Conservation (phyloP, 2,113 vertebrate genomes). For the Aythya baeri region DNA sequence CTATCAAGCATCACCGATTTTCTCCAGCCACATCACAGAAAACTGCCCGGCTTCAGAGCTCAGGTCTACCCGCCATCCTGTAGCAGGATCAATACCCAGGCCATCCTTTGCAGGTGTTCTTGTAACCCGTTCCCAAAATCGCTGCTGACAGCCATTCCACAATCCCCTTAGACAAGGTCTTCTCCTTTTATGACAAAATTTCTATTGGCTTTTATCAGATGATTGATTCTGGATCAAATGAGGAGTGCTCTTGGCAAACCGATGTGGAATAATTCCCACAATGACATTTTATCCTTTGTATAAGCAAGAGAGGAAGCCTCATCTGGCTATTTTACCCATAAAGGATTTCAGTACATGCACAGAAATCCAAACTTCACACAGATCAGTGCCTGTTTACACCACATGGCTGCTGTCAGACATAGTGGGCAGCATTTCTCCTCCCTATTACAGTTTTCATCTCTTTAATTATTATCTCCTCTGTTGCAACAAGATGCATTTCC, state of each 20-base stretch:
- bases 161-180: accelerated
- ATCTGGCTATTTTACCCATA: background rate
- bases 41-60: background rate
- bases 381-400: accelerated
- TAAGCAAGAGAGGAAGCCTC: background rate
- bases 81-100: background rate
- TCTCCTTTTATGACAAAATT: background rate
- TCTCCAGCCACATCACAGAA: background rate
- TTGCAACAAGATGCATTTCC: background rate
- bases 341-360: background rate
- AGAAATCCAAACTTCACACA: background rate
- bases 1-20: accelerated
- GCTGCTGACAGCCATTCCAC: background rate
- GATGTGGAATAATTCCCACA: background rate
- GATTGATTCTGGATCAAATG: background rate
- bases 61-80: background rate
- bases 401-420: background rate
- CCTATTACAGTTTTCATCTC: background rate
- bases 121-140: background rate
- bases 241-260: background rate
- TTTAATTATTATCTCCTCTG: background rate
- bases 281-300: background rate
- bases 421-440: background rate
- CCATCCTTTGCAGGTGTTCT: background rate
- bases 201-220: background rate